phyloP scores from a whole-genome alignment of 2,888 invertebrate species.

The Oasisia sp. region DNA sequence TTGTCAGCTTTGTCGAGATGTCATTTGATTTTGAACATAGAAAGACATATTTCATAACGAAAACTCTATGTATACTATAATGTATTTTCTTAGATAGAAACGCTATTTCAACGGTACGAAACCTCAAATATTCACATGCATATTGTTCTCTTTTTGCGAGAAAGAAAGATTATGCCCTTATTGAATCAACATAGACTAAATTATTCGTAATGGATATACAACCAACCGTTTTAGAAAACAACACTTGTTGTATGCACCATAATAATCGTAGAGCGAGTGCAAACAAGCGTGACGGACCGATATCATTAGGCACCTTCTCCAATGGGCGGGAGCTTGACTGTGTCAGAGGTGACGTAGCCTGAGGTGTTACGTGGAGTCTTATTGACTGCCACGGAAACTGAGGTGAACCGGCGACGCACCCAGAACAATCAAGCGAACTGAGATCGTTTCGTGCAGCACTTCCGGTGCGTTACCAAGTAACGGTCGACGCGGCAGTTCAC shows the following conservation, averaged over 20 bases:
- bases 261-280: not conserved
- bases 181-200: no score
- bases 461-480: constrained; percentile 17
- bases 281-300: not conserved
- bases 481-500: not conserved
- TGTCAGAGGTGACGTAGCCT: not conserved
- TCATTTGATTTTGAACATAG: no score
- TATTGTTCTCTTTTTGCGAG: no score
- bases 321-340: not conserved
- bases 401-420: not conserved
- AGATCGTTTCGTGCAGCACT: not conserved
- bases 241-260: not conserved
- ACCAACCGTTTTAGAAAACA: not conserved
- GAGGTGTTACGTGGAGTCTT: not conserved
- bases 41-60: no score
- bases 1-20: no score
- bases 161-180: no score
- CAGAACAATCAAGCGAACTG: not conserved
- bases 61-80: no score
- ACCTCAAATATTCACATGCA: no score
- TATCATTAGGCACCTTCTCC: not conserved
- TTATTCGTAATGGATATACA: not conserved
- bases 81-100: no score
- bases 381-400: not conserved
- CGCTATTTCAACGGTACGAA: no score